Conservation (phyloP, 2,888 invertebrate genomes). For the Scaptomyza caliginosa region DNA sequence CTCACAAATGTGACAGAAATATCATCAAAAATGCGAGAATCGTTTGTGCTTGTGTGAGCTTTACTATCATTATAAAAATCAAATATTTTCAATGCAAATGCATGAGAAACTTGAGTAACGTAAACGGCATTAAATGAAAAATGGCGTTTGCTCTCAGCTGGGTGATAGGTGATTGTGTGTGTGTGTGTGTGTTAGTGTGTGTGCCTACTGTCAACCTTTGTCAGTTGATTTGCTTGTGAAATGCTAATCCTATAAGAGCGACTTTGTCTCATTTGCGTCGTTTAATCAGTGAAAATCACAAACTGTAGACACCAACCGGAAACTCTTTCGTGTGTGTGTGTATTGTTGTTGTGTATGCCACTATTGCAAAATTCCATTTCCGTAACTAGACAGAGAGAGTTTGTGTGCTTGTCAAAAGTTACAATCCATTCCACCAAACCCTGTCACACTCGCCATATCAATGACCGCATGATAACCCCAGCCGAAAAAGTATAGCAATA, state of each 20-base stretch:
- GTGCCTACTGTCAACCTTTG: slow-evolving; percentile 77
- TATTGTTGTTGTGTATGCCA: too few relatives aligned
- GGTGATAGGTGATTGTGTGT: slow-evolving; percentile 10
- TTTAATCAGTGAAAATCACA: slow-evolving; percentile 64
- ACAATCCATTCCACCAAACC: not conserved
- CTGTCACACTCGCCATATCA: not conserved
- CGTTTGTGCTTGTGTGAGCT: not conserved
- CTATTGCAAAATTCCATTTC: slow-evolving; percentile 76
- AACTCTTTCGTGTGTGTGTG: slow-evolving; percentile 54
- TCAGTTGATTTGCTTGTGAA: slow-evolving; percentile 72
- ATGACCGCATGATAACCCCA: not conserved
- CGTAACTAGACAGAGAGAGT: slow-evolving; percentile 27
- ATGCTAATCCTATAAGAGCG: slow-evolving; percentile 71
- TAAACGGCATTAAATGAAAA: slow-evolving; percentile 36
- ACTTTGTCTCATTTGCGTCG: slow-evolving; percentile 37
- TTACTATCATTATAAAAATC: slow-evolving; percentile 22
- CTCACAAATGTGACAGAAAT: slow-evolving; percentile 6
- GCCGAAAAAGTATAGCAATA: not conserved
- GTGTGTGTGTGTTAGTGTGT: slow-evolving; percentile 22
- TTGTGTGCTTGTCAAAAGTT: not conserved
- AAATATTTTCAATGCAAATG: slow-evolving; percentile 45
- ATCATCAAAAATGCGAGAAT: slow-evolving; percentile 1
- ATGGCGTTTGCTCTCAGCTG: slow-evolving; percentile 22
- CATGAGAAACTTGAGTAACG: too few relatives aligned
- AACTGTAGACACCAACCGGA: slow-evolving; percentile 53